A percentile compares a stretch with the other conserved stretches of the same genome.
phyloP scores from a whole-genome alignment of 2,888 invertebrate species.

The Spatulosminthurus flaviceps region DNA sequence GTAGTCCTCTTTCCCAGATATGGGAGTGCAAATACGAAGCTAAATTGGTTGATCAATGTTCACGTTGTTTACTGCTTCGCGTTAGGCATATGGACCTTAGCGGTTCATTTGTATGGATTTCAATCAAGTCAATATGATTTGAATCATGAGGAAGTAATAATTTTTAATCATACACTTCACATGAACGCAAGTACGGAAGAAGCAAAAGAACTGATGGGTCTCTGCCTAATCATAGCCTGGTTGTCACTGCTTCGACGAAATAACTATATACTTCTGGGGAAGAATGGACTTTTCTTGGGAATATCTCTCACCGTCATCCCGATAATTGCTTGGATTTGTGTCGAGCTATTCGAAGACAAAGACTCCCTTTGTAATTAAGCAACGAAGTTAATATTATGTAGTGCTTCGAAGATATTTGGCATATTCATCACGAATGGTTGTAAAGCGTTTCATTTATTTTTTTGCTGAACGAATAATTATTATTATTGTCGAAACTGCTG shows the following conservation, averaged over 20 bases:
- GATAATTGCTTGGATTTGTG: conserved; percentile 51
- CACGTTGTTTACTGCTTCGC: conserved; percentile 51
- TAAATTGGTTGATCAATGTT: conserved; percentile 40
- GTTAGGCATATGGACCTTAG: conserved; percentile 54
- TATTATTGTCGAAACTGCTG: too few species aligned
- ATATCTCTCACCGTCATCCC: conserved; percentile 47
- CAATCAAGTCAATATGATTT: not conserved
- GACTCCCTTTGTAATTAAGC: not conserved
- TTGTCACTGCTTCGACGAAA: conserved; percentile 48
- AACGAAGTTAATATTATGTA: too few species aligned
- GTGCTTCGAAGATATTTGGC: too few species aligned
- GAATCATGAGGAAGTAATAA: not conserved
- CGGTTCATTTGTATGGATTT: conserved; percentile 21
- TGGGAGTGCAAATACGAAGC: conserved; percentile 15
- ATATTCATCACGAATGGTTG: too few species aligned
- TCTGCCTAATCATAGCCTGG: conserved; percentile 55
- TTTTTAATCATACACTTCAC: not conserved
- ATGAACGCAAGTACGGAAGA: conserved; percentile 47
- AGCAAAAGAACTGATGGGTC: conserved; percentile 57
- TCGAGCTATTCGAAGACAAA: conserved; percentile 48
- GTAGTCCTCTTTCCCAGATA: conserved; percentile 22
- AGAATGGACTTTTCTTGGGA: conserved; percentile 47
- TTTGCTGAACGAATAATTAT: too few species aligned
- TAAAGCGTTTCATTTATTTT: too few species aligned
- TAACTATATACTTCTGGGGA: conserved; percentile 50